phyloP scores from a whole-genome alignment of 2,888 invertebrate genomes.

The Leptinotarsa juncta region DNA sequence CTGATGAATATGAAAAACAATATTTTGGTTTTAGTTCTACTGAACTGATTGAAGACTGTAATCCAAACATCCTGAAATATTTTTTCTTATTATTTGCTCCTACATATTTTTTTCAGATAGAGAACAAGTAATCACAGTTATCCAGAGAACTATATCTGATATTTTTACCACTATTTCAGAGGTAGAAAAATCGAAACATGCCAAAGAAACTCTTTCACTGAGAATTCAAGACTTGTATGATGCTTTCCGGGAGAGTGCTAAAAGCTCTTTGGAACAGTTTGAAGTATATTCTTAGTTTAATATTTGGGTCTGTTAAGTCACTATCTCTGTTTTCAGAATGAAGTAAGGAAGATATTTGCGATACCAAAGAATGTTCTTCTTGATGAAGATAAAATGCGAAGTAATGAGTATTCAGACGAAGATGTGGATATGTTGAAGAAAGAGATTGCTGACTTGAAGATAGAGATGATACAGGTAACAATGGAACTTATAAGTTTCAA shows the following conservation, averaged over 20 bases:
- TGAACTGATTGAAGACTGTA: slow-evolving; percentile 36
- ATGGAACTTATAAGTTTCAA: too few species aligned
- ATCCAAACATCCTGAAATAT: not conserved
- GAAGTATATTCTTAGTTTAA: slow-evolving; percentile 23
- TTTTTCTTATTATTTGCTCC: not conserved
- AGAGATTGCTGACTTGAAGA: slow-evolving; percentile 34
- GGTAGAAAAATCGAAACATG: slow-evolving; percentile 11
- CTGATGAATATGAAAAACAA: slow-evolving; percentile 43
- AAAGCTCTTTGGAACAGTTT: slow-evolving; percentile 29
- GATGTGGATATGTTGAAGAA: slow-evolving; percentile 33
- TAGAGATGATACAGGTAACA: slow-evolving; percentile 35
- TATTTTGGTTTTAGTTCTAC: slow-evolving; percentile 42
- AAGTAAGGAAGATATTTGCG: slow-evolving; percentile 37
- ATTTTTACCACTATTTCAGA: slow-evolving; percentile 28
- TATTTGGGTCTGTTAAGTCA: not conserved
- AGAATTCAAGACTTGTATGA: slow-evolving; percentile 33
- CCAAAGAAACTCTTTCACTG: slow-evolving; percentile 19
- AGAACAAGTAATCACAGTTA: slow-evolving; percentile 26
- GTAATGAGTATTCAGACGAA: slow-evolving; percentile 28
- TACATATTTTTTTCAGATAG: slow-evolving; percentile 28
- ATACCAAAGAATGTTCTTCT: slow-evolving; percentile 42
- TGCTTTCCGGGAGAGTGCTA: slow-evolving; percentile 32
- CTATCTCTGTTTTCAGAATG: slow-evolving; percentile 33
- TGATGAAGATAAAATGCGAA: slow-evolving; percentile 35
- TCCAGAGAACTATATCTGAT: slow-evolving; percentile 35